A percentile compares a stretch with the other conserved stretches of the same genome.
phyloP scores from a whole-genome alignment of 64 coral and sea anemone genomes.

The Porites lutea region DNA sequence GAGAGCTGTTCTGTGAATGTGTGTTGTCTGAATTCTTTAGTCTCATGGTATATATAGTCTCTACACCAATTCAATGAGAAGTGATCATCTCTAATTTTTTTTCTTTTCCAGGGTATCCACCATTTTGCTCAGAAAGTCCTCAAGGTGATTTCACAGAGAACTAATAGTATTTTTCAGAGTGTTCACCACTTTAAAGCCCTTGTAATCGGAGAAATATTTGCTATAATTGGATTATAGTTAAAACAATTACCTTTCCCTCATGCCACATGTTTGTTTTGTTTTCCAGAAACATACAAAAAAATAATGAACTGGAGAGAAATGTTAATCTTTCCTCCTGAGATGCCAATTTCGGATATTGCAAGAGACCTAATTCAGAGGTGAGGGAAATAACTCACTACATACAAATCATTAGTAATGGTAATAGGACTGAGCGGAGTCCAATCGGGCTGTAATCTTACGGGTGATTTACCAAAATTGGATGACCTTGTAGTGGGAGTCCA shows the following conservation, averaged over 20 bases:
- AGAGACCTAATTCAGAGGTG: slow-evolving; percentile 92
- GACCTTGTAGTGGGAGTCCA: no score
- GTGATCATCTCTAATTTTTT: background rate
- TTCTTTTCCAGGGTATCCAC: slow-evolving; percentile 82
- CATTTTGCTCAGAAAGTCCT: slow-evolving; percentile 98
- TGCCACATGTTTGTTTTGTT: background rate
- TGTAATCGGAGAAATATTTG: no score
- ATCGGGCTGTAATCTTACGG: no score
- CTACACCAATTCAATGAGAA: no score
- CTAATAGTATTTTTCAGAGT: background rate
- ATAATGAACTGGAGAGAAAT: slow-evolving; percentile 98
- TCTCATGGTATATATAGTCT: no score
- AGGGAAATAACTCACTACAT: background rate
- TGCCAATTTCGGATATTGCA: slow-evolving; percentile 94
- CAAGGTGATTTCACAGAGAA: slow-evolving; percentile 63
- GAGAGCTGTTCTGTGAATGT: no score
- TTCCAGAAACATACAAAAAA: slow-evolving; percentile 99
- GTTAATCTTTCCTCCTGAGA: slow-evolving; percentile 95
- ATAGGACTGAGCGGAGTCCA: no score
- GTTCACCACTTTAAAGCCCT: no score
- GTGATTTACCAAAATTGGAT: no score
- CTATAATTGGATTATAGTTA: background rate
- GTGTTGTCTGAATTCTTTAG: no score
- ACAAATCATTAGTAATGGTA: no score
- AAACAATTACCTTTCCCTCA: background rate